These are phyloP conservation scores for Chascanopsetta lugubris DNA, from an alignment of 2,113 vertebrate species.

Conservation along the genomic window DNA sequence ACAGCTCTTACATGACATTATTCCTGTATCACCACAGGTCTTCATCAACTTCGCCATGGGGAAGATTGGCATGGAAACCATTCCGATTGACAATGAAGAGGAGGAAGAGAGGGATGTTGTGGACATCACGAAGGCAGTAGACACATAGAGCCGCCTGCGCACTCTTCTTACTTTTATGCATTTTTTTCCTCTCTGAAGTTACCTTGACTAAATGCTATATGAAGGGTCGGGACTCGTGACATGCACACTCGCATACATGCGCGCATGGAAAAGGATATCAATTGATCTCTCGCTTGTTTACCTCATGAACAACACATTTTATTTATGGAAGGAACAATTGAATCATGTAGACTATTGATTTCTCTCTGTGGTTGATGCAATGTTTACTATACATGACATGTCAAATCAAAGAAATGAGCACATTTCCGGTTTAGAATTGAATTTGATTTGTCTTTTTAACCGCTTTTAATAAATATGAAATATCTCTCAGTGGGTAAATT, in stretches of 20 bases:
- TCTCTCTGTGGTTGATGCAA: conserved; percentile 19
- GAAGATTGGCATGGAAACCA: conserved; percentile 68
- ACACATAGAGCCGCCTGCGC: conserved; percentile 36
- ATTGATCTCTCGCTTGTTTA: conserved; percentile 5
- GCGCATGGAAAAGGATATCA: not conserved
- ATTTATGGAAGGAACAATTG: conserved; percentile 8
- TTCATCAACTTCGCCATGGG: conserved; percentile 97
- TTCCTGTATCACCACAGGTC: conserved; percentile 79
- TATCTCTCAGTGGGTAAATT: too few relatives aligned
- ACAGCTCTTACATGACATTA: conserved; percentile 16
- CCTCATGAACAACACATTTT: conserved; percentile 6
- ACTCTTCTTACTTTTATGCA: not conserved
- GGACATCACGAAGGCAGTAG: conserved; percentile 38
- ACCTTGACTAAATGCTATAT: conserved; percentile 12
- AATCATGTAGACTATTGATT: conserved; percentile 9
- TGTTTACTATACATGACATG: conserved; percentile 13
- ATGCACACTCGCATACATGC: not conserved
- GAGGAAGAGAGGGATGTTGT: conserved; percentile 43
- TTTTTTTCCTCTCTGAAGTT: not conserved
- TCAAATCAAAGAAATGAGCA: not conserved
- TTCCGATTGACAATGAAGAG: conserved; percentile 33
- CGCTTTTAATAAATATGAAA: too few relatives aligned
- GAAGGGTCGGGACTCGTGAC: conserved; percentile 11
- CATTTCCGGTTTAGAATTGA: too few relatives aligned
- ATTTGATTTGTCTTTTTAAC: too few relatives aligned